Percentiles rank a stretch among this genome's conserved stretches.
Conservation (phyloP, 2,888 invertebrate genomes). For the Capitulum mitella region DNA sequence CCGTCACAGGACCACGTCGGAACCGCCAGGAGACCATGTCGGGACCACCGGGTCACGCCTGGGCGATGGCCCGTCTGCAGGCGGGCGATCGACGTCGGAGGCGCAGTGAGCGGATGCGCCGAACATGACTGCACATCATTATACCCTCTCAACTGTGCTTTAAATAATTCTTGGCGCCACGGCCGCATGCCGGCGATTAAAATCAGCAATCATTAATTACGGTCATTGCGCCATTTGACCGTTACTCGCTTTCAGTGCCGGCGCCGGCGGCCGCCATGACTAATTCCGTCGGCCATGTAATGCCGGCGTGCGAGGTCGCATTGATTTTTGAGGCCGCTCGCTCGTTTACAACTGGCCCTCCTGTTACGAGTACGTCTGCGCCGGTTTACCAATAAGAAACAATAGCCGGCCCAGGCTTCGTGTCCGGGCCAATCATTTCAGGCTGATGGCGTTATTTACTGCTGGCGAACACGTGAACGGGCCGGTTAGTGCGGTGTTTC, state of each 20-base stretch:
- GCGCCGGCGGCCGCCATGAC: not conserved
- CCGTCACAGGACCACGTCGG: too few species aligned
- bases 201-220: not conserved
- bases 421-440: not conserved
- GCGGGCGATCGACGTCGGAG: not conserved
- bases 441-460: conserved; percentile 7
- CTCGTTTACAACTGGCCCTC: not conserved
- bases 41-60: not conserved
- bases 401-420: not conserved
- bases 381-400: conserved; percentile 22
- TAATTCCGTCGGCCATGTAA: not conserved
- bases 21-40: not conserved
- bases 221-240: not conserved
- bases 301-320: not conserved
- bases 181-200: not conserved
- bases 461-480: not conserved
- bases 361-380: not conserved
- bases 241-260: not conserved
- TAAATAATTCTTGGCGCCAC: not conserved
- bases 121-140: conserved; percentile 5
- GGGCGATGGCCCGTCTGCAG: not conserved
- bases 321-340: not conserved
- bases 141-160: not conserved
- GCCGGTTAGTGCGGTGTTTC: not conserved
- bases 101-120: not conserved